A percentile compares a stretch with the other conserved stretches of the same genome.
Evolutionary conservation across 2,797 vertebrate genomes (phyloP).

Genomic region (Chaetophractus vellerosus): DNA sequence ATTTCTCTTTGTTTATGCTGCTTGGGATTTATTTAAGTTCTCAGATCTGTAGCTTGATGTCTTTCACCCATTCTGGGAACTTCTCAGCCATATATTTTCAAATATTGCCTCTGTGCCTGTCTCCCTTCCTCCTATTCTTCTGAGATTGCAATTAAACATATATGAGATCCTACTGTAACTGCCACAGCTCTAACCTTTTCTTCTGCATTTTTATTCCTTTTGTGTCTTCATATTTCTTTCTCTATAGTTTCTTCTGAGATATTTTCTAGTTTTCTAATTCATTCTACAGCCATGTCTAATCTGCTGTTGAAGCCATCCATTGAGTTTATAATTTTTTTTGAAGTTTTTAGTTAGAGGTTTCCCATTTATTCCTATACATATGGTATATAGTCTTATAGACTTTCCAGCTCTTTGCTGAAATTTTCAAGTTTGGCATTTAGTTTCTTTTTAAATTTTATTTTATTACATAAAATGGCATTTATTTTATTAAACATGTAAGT

Average conservation of each 20-base stretch:
- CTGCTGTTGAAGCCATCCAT: not conserved
- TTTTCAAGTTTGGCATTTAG: conserved; percentile 20
- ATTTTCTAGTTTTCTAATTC: not conserved
- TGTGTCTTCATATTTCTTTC: not conserved
- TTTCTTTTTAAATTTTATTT: not conserved
- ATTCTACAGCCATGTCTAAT: conserved; percentile 28
- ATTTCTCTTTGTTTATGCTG: conserved; percentile 34
- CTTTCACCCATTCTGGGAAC: conserved; percentile 39
- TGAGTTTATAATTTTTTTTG: conserved; percentile 22
- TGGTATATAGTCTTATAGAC: not conserved
- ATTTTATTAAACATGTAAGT: not conserved
- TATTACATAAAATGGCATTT: too few species aligned
- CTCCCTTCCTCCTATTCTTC: not conserved
- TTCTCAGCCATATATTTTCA: conserved; percentile 1
- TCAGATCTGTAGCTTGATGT: conserved; percentile 15
- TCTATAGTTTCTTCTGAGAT: conserved; percentile 19
- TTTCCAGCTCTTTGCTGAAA: conserved; percentile 10
- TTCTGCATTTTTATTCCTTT: conserved; percentile 15
- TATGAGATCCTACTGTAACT: not conserved
- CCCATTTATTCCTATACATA: not conserved
- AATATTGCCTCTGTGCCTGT: not conserved
- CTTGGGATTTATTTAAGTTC: not conserved
- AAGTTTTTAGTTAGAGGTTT: not conserved
- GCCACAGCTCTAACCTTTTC: conserved; percentile 2
- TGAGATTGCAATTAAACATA: not conserved